Evolutionary conservation across 2,888 invertebrate species (phyloP), one percentile per base, ranked within the genome.

Genomic region (Drosophila glabriapex): DNA sequence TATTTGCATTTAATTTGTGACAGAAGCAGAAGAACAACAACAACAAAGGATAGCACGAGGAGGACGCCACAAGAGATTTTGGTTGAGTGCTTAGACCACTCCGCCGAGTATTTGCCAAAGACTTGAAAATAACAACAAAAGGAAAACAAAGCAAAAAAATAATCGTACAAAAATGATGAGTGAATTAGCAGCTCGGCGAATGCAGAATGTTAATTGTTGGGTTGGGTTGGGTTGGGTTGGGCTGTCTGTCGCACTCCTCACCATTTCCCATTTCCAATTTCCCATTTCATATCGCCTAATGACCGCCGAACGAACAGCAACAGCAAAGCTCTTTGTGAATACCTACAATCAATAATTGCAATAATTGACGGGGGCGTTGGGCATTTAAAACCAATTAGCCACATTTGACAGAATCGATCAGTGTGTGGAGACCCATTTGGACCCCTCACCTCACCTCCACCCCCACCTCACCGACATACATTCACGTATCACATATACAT

Each of bases 311-410:
- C 22, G 22, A 31, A 25, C 10, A 16, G 46, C 60, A 25, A 61
- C 25, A 35, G 37, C 31, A 25, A 50, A 68, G 52, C 59, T 54
- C 59, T 60, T 19, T 37, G 37, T 28, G 19, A 55, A 37, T 37
- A 55, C 55, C 43, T 80, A n/a, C 5, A 67, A 88, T 82, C 73
- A 73, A 87, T 83, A 76, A 83, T 88, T 85, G 72, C 68, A 72
- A 50, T 50, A 50, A 50, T 29, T 65, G 65, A 65, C 46, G 76
- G 73, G 67, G 68, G 66, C 65, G 76, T 54, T 39, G 41, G 59
- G 72, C 68, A 78, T 80, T 78, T 76, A 78, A 82, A 73, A 76
- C 61, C 85, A 83, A 83, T 83, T 88, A 87, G 43, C 68, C 62
- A 82, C 16, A 41, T 58, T 82, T 75, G 62, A 72, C 76, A 67